Evolutionary conservation across 2,797 vertebrate species (phyloP).

Genomic region (Lepilemur ruficaudatus): DNA sequence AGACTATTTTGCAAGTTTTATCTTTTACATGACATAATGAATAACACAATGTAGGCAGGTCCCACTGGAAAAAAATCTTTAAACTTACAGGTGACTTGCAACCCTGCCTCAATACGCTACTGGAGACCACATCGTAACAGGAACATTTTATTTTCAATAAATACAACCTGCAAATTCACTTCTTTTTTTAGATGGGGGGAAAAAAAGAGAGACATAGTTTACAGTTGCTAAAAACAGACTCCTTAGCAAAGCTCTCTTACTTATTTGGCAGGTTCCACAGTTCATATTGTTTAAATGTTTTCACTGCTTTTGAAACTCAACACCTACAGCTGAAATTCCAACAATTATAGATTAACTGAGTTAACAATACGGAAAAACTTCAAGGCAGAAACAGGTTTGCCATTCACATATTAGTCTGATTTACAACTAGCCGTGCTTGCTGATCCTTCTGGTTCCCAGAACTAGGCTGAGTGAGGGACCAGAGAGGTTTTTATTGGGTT

Average conservation of each 20-base stretch:
- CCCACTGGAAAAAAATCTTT: background rate
- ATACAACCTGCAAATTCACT: background rate
- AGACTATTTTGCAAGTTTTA: background rate
- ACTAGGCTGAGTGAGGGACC: background rate
- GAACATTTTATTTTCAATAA: background rate
- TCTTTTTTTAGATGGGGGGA: background rate
- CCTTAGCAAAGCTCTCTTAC: background rate
- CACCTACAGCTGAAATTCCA: background rate
- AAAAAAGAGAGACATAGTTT: background rate
- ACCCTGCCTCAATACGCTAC: background rate
- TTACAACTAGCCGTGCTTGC: background rate
- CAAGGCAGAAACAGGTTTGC: background rate
- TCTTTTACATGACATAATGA: background rate
- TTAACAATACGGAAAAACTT: background rate
- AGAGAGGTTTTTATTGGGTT: background rate
- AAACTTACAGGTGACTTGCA: background rate
- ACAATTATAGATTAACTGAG: background rate
- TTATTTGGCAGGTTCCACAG: background rate
- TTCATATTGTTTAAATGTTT: background rate
- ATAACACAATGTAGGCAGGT: background rate
- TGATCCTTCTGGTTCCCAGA: background rate
- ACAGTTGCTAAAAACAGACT: background rate
- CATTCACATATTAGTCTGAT: background rate
- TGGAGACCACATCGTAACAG: background rate
- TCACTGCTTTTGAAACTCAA: slow-evolving; percentile 12